These are phyloP conservation scores for Cossypha caffra DNA, from an alignment of 2,797 vertebrate species.

Conservation along the genomic window DNA sequence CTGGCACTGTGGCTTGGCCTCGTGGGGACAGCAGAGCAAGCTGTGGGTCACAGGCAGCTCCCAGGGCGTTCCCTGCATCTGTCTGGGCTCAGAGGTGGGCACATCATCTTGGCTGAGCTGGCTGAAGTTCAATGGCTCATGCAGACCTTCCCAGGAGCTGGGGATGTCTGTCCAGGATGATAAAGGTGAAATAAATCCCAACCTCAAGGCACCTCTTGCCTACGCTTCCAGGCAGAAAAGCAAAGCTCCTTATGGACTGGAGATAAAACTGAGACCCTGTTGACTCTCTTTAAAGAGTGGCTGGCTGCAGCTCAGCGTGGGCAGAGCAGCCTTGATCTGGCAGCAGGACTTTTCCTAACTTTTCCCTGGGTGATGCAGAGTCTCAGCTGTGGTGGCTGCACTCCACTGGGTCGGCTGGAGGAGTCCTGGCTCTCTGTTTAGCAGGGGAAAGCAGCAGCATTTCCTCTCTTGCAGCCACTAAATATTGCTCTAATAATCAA, in stretches of 20 bases:
- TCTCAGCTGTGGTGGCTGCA: background rate
- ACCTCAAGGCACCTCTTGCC: background rate
- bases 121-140: background rate
- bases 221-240: background rate
- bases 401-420: fast-evolving
- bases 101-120: background rate
- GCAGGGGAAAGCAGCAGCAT: background rate
- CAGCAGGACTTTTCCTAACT: background rate
- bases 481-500: background rate
- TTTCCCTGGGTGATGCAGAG: background rate
- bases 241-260: background rate
- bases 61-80: background rate
- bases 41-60: background rate
- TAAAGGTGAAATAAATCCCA: background rate
- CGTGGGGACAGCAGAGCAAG: background rate
- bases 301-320: background rate
- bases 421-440: background rate
- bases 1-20: background rate
- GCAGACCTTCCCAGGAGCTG: background rate
- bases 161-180: background rate
- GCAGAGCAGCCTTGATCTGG: background rate
- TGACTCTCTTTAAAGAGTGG: background rate
- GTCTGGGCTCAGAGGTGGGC: background rate
- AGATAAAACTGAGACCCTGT: background rate
- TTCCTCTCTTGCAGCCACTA: background rate